Conservation (phyloP, 2,888 invertebrate genomes). For the Dasysyrphus albostriatus region DNA sequence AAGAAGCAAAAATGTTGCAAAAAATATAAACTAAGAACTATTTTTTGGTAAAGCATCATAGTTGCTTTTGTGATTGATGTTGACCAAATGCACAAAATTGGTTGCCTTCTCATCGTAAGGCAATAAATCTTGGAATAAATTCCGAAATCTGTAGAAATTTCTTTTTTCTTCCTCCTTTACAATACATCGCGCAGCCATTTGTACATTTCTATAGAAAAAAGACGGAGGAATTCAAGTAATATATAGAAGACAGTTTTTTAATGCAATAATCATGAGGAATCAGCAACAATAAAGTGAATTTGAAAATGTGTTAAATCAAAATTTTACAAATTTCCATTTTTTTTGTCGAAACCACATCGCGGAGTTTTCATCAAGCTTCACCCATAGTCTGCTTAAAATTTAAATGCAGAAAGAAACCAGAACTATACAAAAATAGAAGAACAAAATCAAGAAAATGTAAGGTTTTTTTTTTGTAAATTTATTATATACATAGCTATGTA, state of each 20-base stretch:
- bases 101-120: conserved; percentile 55
- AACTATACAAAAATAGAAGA: conserved; percentile 49
- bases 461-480: conserved; percentile 20
- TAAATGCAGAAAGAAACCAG: conserved; percentile 32
- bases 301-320: conserved; percentile 60
- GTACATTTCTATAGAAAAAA: conserved; percentile 35
- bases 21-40: conserved; percentile 34
- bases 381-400: conserved; percentile 13
- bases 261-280: conserved; percentile 2
- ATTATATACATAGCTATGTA: not conserved
- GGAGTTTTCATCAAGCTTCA: conserved; percentile 44
- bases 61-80: conserved; percentile 47
- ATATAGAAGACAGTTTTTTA: conserved; percentile 20
- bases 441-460: conserved; percentile 53
- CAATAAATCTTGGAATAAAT: conserved; percentile 16
- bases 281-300: conserved; percentile 61
- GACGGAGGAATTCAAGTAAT: conserved; percentile 9
- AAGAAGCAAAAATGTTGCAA: conserved; percentile 56
- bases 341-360: conserved; percentile 47
- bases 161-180: conserved; percentile 25
- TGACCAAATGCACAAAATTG: conserved; percentile 44
- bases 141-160: conserved; percentile 44
- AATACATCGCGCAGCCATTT: conserved; percentile 68
- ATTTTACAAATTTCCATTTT: conserved; percentile 36
- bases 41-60: conserved; percentile 39